These are phyloP conservation scores for Dryococelus australis DNA, from an alignment of 2,888 invertebrate genomes.

Conservation along the genomic window DNA sequence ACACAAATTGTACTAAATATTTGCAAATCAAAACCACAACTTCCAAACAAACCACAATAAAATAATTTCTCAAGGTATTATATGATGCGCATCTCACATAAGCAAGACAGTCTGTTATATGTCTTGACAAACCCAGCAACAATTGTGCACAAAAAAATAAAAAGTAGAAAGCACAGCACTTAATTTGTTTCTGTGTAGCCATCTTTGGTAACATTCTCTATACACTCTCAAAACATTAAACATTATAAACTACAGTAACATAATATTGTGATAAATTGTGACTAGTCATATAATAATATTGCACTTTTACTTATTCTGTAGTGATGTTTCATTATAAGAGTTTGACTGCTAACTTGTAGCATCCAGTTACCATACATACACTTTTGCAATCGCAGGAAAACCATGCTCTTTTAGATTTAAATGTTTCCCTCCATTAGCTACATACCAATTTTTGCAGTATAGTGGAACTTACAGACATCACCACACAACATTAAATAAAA, in stretches of 20 bases:
- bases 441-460: not conserved
- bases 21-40: not conserved
- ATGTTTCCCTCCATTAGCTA: not conserved
- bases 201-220: conserved; percentile 39
- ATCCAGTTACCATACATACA: not conserved
- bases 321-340: not conserved
- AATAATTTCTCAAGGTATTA: not conserved
- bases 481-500: not conserved
- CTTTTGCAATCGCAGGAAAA: not conserved
- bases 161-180: conserved; percentile 4
- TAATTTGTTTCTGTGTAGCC: conserved; percentile 19
- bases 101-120: not conserved
- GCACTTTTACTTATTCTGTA: not conserved
- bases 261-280: not conserved
- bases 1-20: not conserved
- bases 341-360: not conserved
- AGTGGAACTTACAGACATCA: not conserved
- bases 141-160: not conserved
- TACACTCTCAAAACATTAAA: conserved; percentile 20
- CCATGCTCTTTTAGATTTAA: too few species aligned
- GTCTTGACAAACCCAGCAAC: not conserved
- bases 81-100: not conserved
- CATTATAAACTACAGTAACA: not conserved
- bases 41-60: not conserved
- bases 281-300: conserved; percentile 11